A percentile compares a stretch with the other conserved stretches of the same genome.
phyloP scores from a whole-genome alignment of 2,888 invertebrate species.

The Lasioglossum villosulum region DNA sequence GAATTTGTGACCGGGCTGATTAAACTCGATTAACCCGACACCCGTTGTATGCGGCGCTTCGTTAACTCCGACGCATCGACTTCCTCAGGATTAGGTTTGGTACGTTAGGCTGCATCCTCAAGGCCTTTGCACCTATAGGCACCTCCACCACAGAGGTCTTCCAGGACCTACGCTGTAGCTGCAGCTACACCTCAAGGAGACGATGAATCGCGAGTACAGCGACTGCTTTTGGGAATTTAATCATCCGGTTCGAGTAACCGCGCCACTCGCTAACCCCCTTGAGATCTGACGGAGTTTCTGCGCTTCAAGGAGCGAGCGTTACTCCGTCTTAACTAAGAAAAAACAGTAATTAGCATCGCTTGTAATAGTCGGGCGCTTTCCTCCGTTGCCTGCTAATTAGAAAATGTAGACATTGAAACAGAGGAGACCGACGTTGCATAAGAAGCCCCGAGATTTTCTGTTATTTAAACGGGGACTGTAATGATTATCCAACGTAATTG shows the following conservation, averaged over 20 bases:
- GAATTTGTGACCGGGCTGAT: slow-evolving; percentile 30
- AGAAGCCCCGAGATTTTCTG: not conserved
- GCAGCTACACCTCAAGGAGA: slow-evolving; percentile 58
- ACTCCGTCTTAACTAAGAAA: slow-evolving; percentile 34
- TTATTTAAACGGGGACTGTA: not conserved
- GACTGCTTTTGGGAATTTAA: slow-evolving; percentile 75
- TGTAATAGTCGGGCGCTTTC: slow-evolving; percentile 30
- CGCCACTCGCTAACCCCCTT: slow-evolving; percentile 54
- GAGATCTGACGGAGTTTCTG: slow-evolving; percentile 51
- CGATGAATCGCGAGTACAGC: slow-evolving; percentile 67
- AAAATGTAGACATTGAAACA: slow-evolving; percentile 15
- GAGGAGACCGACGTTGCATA: not conserved
- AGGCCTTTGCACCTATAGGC: slow-evolving; percentile 68
- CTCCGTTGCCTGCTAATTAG: slow-evolving; percentile 16
- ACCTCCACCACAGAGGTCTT: slow-evolving; percentile 51
- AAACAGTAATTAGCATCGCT: slow-evolving; percentile 42
- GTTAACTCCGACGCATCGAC: slow-evolving; percentile 75
- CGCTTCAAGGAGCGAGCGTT: slow-evolving; percentile 39
- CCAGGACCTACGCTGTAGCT: slow-evolving; percentile 47
- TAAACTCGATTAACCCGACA: slow-evolving; percentile 68
- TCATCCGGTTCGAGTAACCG: slow-evolving; percentile 75
- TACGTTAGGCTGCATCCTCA: slow-evolving; percentile 71
- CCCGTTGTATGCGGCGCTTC: slow-evolving; percentile 71
- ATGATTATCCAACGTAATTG: not conserved
- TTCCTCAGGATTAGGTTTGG: slow-evolving; percentile 74